Evolutionary conservation across 2,888 invertebrate genomes (phyloP).

Genomic region (Plebejus melissa): DNA sequence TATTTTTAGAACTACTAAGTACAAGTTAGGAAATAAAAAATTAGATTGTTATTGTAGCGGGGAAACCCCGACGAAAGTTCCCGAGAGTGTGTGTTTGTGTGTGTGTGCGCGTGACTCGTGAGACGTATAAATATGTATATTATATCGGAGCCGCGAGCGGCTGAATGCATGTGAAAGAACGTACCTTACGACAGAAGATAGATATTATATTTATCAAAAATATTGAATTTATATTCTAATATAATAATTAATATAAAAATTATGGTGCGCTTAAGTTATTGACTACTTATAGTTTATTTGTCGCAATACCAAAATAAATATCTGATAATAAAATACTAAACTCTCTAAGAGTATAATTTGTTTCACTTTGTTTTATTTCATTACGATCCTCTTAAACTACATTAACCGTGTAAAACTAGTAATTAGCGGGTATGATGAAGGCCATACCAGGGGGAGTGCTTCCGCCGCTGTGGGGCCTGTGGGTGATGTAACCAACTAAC

Average conservation of each 20-base stretch:
- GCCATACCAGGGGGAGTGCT: too few species aligned
- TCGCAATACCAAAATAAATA: slow-evolving; percentile 62
- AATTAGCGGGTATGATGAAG: too few species aligned
- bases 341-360: slow-evolving; percentile 58
- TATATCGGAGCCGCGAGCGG: neutral
- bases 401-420: neutral
- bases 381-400: neutral
- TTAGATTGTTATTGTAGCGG: slow-evolving; percentile 34
- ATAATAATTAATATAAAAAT: slow-evolving; percentile 37
- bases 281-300: slow-evolving; percentile 49
- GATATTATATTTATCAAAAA: slow-evolving; percentile 43
- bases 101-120: slow-evolving; percentile 23
- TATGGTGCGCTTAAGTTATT: slow-evolving; percentile 41
- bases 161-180: slow-evolving; percentile 26
- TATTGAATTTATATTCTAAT: slow-evolving; percentile 40
- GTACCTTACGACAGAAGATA: slow-evolving; percentile 30
- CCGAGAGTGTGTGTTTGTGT: slow-evolving; percentile 30
- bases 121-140: neutral
- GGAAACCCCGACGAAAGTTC: slow-evolving; percentile 33
- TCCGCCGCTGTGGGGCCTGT: too few species aligned
- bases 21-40: slow-evolving; percentile 56
- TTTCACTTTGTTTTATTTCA: slow-evolving; percentile 42
- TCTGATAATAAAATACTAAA: slow-evolving; percentile 38
- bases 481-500: too few species aligned
- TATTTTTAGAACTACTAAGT: slow-evolving; percentile 64